Base-by-base conservation (phyloP, 2,888 invertebrate genomes). In the Spodoptera picta region DNA sequence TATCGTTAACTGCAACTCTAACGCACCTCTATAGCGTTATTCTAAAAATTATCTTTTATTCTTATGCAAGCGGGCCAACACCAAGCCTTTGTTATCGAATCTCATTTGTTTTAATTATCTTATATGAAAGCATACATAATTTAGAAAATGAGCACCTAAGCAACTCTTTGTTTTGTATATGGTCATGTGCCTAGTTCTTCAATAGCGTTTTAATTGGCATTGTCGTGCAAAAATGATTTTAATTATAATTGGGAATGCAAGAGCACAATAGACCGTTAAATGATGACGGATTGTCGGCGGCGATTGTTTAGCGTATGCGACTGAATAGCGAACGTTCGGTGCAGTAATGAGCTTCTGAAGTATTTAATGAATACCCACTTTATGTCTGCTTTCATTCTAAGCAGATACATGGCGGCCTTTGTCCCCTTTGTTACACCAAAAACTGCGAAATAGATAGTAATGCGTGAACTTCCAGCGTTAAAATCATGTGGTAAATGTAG, bases 1-100 rank as follows among this genome's bases (percentile, higher is more conserved):
- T 93, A 93, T 89, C 87, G 88, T 92, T 92, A 92, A 90, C 88
- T 85, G 87, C 82, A 82, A 83, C 86, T 84, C 82, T 75, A 82
- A 85, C 81, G 80, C 83, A 83, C 76, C 79, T 77, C 77, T 60
- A 67, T 66, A 79, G 71, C 66, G 69, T 73, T 80, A 76, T 78
- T 78, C 69, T 75, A 72, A 76, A 82, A 77, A 81, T 71, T 79
- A 78, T 77, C 76, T 80, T 82, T 83, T 79, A 78, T 80, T 81
- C 74, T 69, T 75, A 78, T 83, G 79, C 75, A 79, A 60, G 65
- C 60, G 27, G 53, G 43, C 24, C 23, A 58, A 54, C 47, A 19
- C 44, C 53, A 42, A 53, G 41, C 57, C 52, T 66, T 65, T 54
- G 61, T 75, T 66, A 36, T 52, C 23, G 48, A 72, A 74, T 65